Evolutionary conservation across 2,888 invertebrate genomes (phyloP), one percentile per base, ranked within the genome.

Genomic region (Euclidia mi): DNA sequence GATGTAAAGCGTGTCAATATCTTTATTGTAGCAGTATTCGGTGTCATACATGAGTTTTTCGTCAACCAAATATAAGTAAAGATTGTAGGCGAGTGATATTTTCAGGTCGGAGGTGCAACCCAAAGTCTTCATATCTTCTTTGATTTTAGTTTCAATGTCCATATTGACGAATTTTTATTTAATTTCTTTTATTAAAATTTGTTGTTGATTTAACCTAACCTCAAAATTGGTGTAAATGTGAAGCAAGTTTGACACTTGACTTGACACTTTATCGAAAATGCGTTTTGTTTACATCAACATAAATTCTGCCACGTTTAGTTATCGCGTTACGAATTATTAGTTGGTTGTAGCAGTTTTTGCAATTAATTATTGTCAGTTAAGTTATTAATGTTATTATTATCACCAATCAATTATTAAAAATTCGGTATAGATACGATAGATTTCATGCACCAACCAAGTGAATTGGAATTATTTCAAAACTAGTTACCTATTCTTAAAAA

Each of bases 41-140:
- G 92, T 91, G 51, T 95, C 94, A 65, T 94, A 91, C 94, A 94
- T 94, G 0, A 90, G 77, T 76, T 92, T 92, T 42, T 91, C 88
- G 61, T 95, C 95, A 0, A 94, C 87, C 50, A 95, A 83, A 66
- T 94, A 82, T 9, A 94, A 82, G 68, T 94, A 95, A 9, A 95
- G 72, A 46, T 90, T 86, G 56, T 88, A 93, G 0, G 94, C 91
- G 2, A 95, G 78, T 1, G 91, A 72, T 38, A 94, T 88, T 75
- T 94, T 90, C 56, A 82, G 72, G 18, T 88, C 85, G 0, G 88
- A 89, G n/a, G 71, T 72, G 64, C 94, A 95, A 29, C 95, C 95
- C 0, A 95, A 81, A n/a, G 84, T 69, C 58, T 77, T 86, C 92
- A 94, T 92, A 58, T 94, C 94, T 47, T 87, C 86, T 59, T 89